Conservation (phyloP, 2,113 vertebrate species). For the Antennarius striatus region DNA sequence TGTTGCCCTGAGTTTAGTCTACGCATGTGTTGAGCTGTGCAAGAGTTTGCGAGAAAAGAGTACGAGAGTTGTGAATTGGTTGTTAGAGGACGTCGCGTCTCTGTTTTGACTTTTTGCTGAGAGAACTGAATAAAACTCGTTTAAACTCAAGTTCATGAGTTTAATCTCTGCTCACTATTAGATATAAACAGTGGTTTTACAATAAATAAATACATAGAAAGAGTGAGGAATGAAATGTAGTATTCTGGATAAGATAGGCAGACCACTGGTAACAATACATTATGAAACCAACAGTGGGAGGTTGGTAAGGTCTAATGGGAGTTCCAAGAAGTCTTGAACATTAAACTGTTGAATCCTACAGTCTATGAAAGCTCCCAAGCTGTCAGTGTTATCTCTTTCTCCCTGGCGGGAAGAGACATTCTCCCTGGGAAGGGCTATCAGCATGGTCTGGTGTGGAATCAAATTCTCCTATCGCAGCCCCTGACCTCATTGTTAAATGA, state of each 20-base stretch:
- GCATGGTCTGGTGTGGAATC: constrained; percentile 52
- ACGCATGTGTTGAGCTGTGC: too few species aligned
- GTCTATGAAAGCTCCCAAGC: constrained; percentile 34
- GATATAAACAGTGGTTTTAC: too few species aligned
- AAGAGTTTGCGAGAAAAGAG: too few species aligned
- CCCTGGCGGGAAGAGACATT: constrained; percentile 56
- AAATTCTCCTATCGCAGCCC: constrained; percentile 54
- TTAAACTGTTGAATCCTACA: constrained; percentile 54
- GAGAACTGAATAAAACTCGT: too few species aligned
- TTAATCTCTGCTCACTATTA: too few species aligned
- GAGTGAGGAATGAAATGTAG: not conserved
- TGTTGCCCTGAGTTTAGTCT: too few species aligned
- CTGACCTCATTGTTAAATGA: constrained; percentile 64
- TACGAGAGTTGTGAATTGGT: too few species aligned
- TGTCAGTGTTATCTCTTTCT: constrained; percentile 56
- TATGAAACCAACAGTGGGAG: constrained; percentile 1
- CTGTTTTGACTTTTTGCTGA: too few species aligned
- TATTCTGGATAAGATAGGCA: not conserved
- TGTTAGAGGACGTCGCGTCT: too few species aligned
- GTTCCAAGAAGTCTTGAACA: constrained; percentile 42
- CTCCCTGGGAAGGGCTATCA: constrained; percentile 56
- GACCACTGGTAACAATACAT: constrained; percentile 5
- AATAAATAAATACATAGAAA: too few species aligned
- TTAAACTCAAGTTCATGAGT: too few species aligned
- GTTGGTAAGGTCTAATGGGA: constrained; percentile 47